Evolutionary conservation across 2,888 invertebrate genomes (phyloP).

Genomic region (Tetanocera ferruginea): DNA sequence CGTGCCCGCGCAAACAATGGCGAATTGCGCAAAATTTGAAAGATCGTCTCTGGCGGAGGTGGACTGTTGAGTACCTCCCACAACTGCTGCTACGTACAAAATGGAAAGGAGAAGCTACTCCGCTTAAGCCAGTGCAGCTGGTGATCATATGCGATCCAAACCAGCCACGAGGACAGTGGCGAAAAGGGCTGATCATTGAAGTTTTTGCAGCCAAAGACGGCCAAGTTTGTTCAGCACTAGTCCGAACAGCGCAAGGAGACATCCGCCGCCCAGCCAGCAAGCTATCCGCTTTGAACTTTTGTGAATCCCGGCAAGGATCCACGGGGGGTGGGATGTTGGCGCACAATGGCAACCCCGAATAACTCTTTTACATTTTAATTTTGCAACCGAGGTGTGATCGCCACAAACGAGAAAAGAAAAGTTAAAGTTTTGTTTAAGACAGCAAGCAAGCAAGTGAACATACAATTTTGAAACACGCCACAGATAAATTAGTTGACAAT

Average conservation of each 20-base stretch:
- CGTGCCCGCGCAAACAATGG: constrained; percentile 40
- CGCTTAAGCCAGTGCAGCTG: background rate
- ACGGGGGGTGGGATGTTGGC: no score
- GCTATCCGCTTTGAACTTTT: constrained; percentile 40
- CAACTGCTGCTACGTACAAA: constrained; percentile 33
- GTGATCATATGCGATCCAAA: constrained; percentile 2
- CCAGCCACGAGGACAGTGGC: background rate
- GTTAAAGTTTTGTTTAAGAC: no score
- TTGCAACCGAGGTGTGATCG: no score
- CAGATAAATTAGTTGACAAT: no score
- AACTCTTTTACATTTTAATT: no score
- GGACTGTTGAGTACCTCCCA: background rate
- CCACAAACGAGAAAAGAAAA: no score
- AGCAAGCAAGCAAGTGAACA: no score
- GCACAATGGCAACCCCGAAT: no score
- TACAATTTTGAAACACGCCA: no score
- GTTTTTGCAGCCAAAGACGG: background rate
- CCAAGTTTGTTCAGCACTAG: constrained; percentile 11
- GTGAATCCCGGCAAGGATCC: constrained; percentile 30
- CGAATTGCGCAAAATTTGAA: no score
- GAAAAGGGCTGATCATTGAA: background rate
- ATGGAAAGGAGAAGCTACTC: background rate
- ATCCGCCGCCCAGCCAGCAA: constrained; percentile 39
- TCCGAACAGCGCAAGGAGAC: constrained; percentile 32
- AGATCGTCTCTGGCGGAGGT: background rate